Conservation (phyloP, 2,888 invertebrate species). For the Tyria jacobaeae region DNA sequence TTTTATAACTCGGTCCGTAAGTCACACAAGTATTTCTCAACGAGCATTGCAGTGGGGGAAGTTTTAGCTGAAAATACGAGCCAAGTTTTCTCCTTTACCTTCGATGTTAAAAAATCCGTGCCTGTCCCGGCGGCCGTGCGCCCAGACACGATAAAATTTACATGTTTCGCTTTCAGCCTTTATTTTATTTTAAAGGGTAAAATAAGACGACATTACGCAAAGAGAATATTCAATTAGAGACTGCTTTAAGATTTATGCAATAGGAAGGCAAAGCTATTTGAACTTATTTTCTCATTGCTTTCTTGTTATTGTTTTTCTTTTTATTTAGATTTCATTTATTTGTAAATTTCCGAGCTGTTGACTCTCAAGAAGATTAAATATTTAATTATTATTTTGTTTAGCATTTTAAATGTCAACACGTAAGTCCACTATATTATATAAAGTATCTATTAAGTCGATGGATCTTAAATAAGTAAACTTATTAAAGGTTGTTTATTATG, state of each 20-base stretch:
- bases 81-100: slow-evolving; percentile 80
- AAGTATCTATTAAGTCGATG: not conserved
- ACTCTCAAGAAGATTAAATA: slow-evolving; percentile 8
- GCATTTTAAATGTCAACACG: not conserved
- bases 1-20: slow-evolving; percentile 79
- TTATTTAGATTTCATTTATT: slow-evolving; percentile 37
- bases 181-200: slow-evolving; percentile 85
- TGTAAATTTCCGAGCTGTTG: slow-evolving; percentile 16
- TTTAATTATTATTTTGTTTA: not conserved
- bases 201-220: slow-evolving; percentile 82
- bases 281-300: slow-evolving; percentile 61
- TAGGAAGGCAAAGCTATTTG: slow-evolving; percentile 56
- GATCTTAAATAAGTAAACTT: slow-evolving; percentile 18
- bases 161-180: slow-evolving; percentile 82
- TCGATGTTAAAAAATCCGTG: slow-evolving; percentile 75
- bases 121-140: slow-evolving; percentile 67
- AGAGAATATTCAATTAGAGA: slow-evolving; percentile 85
- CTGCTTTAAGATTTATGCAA: slow-evolving; percentile 77
- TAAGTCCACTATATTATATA: not conserved
- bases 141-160: slow-evolving; percentile 84
- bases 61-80: slow-evolving; percentile 82
- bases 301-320: slow-evolving; percentile 26
- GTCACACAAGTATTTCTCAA: slow-evolving; percentile 79
- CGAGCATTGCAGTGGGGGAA: slow-evolving; percentile 76
- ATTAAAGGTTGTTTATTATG: slow-evolving; percentile 25